phyloP scores from a whole-genome alignment of 2,888 invertebrate genomes.

The Coleophora flavipennella region DNA sequence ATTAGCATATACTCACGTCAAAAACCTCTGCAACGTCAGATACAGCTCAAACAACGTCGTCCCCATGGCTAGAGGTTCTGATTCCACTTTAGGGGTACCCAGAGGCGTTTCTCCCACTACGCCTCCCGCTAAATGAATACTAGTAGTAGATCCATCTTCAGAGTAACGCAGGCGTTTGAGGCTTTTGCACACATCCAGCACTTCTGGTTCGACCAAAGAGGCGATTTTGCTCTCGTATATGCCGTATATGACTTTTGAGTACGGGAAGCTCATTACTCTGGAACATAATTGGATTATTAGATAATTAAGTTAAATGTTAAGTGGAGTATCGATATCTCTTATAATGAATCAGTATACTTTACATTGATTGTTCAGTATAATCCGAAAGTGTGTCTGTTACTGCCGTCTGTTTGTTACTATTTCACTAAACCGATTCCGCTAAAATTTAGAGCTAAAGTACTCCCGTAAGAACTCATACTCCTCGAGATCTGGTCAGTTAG shows the following conservation, averaged over 20 bases:
- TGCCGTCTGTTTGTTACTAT: too few species aligned
- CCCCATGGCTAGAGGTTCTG: slow-evolving; percentile 83
- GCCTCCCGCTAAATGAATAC: slow-evolving; percentile 64
- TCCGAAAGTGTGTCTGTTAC: too few species aligned
- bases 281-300: slow-evolving; percentile 25
- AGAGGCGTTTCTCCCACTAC: slow-evolving; percentile 64
- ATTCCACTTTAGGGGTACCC: slow-evolving; percentile 57
- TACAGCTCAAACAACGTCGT: slow-evolving; percentile 94
- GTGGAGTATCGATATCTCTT: too few species aligned
- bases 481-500: too few species aligned
- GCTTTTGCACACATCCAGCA: slow-evolving; percentile 80
- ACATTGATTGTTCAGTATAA: too few species aligned
- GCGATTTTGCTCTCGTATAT: slow-evolving; percentile 82
- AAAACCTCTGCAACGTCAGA: slow-evolving; percentile 89
- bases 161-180: slow-evolving; percentile 76
- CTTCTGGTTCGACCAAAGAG: slow-evolving; percentile 79
- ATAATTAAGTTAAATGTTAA: too few species aligned
- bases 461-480: too few species aligned
- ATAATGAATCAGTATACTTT: too few species aligned
- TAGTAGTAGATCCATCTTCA: slow-evolving; percentile 49
- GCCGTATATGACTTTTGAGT: slow-evolving; percentile 80
- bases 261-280: slow-evolving; percentile 81
- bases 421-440: too few species aligned
- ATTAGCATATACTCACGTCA: slow-evolving; percentile 70
- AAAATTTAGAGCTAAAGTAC: too few species aligned